These are phyloP conservation scores for Umimayanthus chanpuru DNA, from an alignment of 92 coral and sea anemone genomes.

Conservation along the genomic window DNA sequence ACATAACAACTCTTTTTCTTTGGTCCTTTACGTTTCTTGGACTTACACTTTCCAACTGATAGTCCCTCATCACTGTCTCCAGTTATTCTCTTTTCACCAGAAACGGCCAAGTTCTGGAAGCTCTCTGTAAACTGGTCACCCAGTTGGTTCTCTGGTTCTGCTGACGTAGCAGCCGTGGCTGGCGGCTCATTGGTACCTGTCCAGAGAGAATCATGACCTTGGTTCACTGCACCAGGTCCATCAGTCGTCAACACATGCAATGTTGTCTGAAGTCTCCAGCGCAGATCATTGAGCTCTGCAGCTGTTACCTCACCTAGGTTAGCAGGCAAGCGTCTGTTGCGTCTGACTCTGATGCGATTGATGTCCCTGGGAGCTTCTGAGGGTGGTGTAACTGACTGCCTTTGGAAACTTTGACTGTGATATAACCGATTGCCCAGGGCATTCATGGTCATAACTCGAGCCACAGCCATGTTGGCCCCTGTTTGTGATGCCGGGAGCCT, in stretches of 20 bases:
- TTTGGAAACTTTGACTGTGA: neutral
- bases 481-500: neutral
- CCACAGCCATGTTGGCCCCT: too few species aligned
- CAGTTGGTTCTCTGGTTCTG: neutral
- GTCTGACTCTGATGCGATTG: slow-evolving; percentile 1
- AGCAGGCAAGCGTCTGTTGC: neutral
- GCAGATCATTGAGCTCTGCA: slow-evolving; percentile 17
- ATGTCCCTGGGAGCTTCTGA: too few species aligned
- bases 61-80: neutral
- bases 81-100: slow-evolving; percentile 32
- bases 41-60: neutral
- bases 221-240: neutral
- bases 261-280: slow-evolving; percentile 20
- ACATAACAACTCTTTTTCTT: slow-evolving; percentile 62
- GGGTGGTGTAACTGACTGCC: too few species aligned
- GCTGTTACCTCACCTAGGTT: slow-evolving; percentile 17
- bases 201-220: neutral
- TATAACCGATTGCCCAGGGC: neutral
- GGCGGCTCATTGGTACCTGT: neutral
- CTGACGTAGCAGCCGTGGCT: neutral
- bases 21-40: slow-evolving; percentile 34
- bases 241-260: slow-evolving; percentile 32
- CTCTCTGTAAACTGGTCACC: neutral
- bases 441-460: rapidly evolving
- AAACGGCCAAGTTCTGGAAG: neutral